Evolutionary conservation across 2,797 vertebrate species (phyloP).

Genomic region (Tenualosa ilisha): DNA sequence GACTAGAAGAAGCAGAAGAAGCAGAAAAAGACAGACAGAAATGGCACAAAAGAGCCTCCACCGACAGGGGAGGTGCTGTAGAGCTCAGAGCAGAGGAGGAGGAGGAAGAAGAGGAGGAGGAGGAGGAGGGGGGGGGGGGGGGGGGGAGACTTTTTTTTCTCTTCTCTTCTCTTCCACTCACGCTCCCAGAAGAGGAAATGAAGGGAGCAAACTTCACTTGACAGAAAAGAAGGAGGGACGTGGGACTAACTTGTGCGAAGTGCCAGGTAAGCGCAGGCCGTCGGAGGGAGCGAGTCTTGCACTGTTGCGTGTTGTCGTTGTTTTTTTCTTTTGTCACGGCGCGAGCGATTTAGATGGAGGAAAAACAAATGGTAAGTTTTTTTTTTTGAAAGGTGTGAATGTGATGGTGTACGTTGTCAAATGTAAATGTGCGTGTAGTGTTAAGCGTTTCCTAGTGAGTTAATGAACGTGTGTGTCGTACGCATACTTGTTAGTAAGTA

Average conservation of each 20-base stretch:
- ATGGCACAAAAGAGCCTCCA: constrained; percentile 44
- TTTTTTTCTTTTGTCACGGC: constrained; percentile 24
- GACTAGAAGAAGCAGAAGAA: constrained; percentile 36
- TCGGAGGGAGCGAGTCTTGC: not conserved
- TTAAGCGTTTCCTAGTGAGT: constrained; percentile 18
- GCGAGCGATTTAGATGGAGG: constrained; percentile 40
- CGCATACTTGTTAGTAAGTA: not conserved
- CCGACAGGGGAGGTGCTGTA: constrained; percentile 35
- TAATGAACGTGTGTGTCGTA: not conserved
- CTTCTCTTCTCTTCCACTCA: constrained; percentile 33
- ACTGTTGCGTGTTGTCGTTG: constrained; percentile 9
- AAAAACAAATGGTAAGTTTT: not conserved
- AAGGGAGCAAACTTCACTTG: constrained; percentile 59
- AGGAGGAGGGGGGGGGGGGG: not conserved
- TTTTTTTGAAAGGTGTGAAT: constrained; percentile 29
- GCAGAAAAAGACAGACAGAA: constrained; percentile 55
- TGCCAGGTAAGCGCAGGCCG: constrained; percentile 51
- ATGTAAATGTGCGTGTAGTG: too few species aligned
- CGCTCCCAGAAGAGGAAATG: constrained; percentile 63
- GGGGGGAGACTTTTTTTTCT: not conserved
- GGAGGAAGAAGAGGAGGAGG: not conserved
- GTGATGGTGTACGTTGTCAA: not conserved
- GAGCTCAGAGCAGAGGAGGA: not conserved
- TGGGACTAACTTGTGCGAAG: constrained; percentile 32
- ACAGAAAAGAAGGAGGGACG: constrained; percentile 26